A percentile compares a stretch with the other conserved stretches of the same genome.
Evolutionary conservation across 2,797 vertebrate genomes (phyloP).

Genomic region (Rhinella marina): DNA sequence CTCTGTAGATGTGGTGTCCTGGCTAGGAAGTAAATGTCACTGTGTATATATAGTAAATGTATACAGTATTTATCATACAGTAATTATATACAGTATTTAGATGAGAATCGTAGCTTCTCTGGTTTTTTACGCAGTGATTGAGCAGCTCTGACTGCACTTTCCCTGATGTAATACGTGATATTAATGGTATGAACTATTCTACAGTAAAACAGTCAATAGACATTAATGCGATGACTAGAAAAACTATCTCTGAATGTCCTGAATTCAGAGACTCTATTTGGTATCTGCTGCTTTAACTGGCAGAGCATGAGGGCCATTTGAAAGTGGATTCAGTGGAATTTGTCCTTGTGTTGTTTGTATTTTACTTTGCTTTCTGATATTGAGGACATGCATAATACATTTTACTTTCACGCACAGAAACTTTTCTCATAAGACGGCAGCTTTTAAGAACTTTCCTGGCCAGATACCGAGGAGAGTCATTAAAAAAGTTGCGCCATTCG

Average conservation of each 20-base stretch:
- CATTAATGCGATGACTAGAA: too few relatives aligned
- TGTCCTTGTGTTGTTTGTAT: conserved; percentile 58
- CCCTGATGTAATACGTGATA: too few relatives aligned
- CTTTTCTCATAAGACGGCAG: background rate
- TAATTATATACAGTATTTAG: too few relatives aligned
- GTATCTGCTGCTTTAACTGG: conserved; percentile 50
- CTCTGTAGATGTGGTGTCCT: background rate
- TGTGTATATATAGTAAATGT: background rate
- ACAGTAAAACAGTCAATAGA: too few relatives aligned
- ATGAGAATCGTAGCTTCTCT: background rate
- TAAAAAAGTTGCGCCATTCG: background rate
- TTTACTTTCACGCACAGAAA: background rate
- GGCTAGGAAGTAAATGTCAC: too few relatives aligned
- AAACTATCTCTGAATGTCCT: too few relatives aligned
- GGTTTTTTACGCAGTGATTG: too few relatives aligned
- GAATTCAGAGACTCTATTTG: background rate
- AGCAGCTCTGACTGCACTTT: too few relatives aligned
- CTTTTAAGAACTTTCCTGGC: background rate
- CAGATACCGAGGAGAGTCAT: background rate
- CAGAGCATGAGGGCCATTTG: conserved; percentile 8
- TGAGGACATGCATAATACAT: conserved; percentile 22
- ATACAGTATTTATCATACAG: too few relatives aligned
- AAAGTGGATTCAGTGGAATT: conserved; percentile 52
- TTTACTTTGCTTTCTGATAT: conserved; percentile 40
- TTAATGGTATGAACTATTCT: too few relatives aligned